Conservation (phyloP, 2,888 invertebrate genomes). For the Ceriagrion tenellum region DNA sequence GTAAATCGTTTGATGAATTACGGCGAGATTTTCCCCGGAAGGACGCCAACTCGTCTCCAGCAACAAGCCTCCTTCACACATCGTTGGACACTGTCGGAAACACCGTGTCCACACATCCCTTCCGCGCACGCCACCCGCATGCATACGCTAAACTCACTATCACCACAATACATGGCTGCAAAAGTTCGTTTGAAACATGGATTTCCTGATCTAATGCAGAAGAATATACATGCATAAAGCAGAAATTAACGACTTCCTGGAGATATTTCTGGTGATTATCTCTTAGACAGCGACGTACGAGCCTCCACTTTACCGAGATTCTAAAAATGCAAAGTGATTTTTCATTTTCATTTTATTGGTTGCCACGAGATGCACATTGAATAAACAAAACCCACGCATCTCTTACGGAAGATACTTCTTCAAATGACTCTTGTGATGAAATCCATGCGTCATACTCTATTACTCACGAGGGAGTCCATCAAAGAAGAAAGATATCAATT, state of each 20-base stretch:
- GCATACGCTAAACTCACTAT: neutral
- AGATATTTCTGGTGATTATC: neutral
- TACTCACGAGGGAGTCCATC: neutral
- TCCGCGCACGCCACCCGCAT: neutral
- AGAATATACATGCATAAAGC: neutral
- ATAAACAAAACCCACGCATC: neutral
- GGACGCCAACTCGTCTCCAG: neutral
- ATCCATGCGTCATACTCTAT: neutral
- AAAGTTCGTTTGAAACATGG: neutral
- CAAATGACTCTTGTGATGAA: neutral
- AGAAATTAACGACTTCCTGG: neutral
- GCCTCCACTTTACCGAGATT: neutral
- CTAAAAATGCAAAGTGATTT: neutral
- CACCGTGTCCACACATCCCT: neutral
- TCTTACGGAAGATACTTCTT: neutral
- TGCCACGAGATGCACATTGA: neutral
- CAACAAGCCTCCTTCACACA: neutral
- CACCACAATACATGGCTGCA: neutral
- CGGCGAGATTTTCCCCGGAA: conserved; percentile 21
- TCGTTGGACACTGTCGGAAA: neutral
- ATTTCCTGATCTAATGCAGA: neutral
- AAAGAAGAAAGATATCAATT: neutral
- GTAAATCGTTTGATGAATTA: neutral
- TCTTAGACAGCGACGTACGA: neutral
- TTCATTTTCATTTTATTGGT: neutral